Base-by-base conservation (phyloP, 2,797 vertebrate species). In the Acipenser ruthenus region DNA sequence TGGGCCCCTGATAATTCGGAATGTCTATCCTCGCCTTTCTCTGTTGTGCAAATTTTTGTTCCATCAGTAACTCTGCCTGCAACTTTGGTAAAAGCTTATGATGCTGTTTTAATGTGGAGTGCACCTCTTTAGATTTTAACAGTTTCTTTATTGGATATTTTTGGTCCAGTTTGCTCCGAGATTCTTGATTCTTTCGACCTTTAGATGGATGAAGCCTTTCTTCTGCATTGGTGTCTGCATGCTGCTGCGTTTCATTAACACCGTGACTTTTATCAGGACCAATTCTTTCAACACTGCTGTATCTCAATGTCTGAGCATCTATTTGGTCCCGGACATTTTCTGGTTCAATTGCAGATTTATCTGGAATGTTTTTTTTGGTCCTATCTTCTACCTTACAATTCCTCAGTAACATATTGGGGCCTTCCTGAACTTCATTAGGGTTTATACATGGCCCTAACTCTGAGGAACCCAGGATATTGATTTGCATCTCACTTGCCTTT, bases 381-480 rank as follows among this genome's bases (percentile, higher is more conserved):
- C 12, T 3, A 15, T 73, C 84, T 65, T 76, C 69, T 0, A 50
- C 59, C 52, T 55, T 64, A 2, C 65, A 23, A 48, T 63, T 77
- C n/a, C 51, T 73, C n/a, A 53, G 8, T 60, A 73, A 49, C 9
- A 74, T 77, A 62, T 80, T 84, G 0, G 86, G 89, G n/a, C 87
- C 73, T 3, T 86, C 83, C 74, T 92, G 90, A 53, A 92, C 87
- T 1, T 90, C 90, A 55, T 90, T 91, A 15, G 90, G 90, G 71
- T 92, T 90, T 49, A 89, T 89, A 58, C 84, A 91, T 0, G 88
- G 88, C 18, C 89, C 88, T 47, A 89, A 75, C 6, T 75, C 82
- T 6, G 85, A 73, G 10, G 82, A 69, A 5, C 67, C 66, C 11
- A 37, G 37, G 4, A 37, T 37, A 37, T 37, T 4, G 37, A 37